Conservation (phyloP, 2,888 invertebrate genomes). For the Cheilosia soror region DNA sequence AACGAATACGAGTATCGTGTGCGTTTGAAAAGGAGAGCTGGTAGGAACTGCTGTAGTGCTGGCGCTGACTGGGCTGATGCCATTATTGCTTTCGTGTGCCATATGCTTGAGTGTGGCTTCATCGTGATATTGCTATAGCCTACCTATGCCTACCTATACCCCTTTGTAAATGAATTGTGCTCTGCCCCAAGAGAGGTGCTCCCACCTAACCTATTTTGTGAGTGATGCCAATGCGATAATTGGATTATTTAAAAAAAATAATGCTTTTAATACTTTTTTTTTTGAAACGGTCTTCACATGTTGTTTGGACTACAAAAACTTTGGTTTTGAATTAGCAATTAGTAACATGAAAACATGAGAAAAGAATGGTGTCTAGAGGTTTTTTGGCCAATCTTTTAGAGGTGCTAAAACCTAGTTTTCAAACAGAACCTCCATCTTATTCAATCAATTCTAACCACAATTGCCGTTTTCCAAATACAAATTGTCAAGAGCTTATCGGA, state of each 20-base stretch:
- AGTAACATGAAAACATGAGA: too few relatives aligned
- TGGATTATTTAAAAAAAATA: not conserved
- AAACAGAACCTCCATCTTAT: too few relatives aligned
- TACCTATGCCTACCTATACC: not conserved
- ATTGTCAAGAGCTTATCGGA: too few relatives aligned
- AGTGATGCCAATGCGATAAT: constrained; percentile 45
- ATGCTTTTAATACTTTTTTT: too few relatives aligned
- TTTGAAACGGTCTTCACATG: too few relatives aligned
- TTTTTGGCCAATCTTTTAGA: too few relatives aligned
- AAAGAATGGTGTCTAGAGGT: too few relatives aligned
- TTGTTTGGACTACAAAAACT: too few relatives aligned
- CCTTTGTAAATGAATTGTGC: constrained; percentile 19
- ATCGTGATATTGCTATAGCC: not conserved
- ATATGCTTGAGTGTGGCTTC: constrained; percentile 32
- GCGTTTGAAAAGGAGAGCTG: constrained; percentile 12
- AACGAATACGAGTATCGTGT: not conserved
- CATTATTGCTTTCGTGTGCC: not conserved
- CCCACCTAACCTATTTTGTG: not conserved
- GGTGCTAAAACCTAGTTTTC: too few relatives aligned
- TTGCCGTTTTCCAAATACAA: too few relatives aligned
- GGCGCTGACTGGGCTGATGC: not conserved
- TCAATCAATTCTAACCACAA: too few relatives aligned
- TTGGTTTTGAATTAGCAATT: too few relatives aligned
- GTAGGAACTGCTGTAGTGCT: not conserved
- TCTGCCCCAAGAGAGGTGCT: constrained; percentile 17